These are phyloP conservation scores for Palloptera scutellata DNA, from an alignment of 2,888 invertebrate species.

Conservation along the genomic window DNA sequence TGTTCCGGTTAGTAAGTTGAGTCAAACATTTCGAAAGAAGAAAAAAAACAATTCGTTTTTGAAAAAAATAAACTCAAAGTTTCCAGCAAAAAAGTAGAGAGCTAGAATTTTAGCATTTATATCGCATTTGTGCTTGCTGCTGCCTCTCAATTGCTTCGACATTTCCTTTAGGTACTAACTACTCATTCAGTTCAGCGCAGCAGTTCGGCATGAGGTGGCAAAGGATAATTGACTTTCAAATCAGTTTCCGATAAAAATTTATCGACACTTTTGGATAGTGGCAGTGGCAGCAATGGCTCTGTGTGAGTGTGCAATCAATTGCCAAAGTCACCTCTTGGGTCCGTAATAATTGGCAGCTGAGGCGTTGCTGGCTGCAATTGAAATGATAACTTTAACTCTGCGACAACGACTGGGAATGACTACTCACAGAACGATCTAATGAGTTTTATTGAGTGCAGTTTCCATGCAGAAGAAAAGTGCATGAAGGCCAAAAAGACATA, in stretches of 20 bases:
- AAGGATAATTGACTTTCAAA: constrained; percentile 62
- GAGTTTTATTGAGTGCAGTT: constrained; percentile 55
- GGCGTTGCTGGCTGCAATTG: constrained; percentile 11
- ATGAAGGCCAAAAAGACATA: constrained; percentile 1
- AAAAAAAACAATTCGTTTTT: too few relatives aligned
- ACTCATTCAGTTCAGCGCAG: constrained; percentile 11
- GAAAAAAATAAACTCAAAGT: too few relatives aligned
- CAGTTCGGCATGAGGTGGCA: constrained; percentile 34
- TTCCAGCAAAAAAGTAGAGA: too few relatives aligned
- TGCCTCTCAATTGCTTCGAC: background rate
- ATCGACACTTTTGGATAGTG: constrained; percentile 54
- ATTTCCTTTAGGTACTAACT: constrained; percentile 27
- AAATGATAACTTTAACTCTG: constrained; percentile 10
- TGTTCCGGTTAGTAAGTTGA: too few relatives aligned
- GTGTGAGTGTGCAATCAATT: constrained; percentile 49
- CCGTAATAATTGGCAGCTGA: constrained; percentile 52
- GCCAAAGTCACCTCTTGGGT: constrained; percentile 51
- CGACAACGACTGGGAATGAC: constrained; percentile 10
- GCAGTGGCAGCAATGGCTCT: constrained; percentile 35
- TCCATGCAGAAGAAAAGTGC: constrained; percentile 17
- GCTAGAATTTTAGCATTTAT: too few relatives aligned
- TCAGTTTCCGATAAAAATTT: constrained; percentile 63
- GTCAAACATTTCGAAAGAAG: too few relatives aligned
- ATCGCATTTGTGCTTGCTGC: too few relatives aligned
- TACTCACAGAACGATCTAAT: constrained; percentile 42